phyloP scores from a whole-genome alignment of 2,113 vertebrate species.

The Ctenodactylus gundi region DNA sequence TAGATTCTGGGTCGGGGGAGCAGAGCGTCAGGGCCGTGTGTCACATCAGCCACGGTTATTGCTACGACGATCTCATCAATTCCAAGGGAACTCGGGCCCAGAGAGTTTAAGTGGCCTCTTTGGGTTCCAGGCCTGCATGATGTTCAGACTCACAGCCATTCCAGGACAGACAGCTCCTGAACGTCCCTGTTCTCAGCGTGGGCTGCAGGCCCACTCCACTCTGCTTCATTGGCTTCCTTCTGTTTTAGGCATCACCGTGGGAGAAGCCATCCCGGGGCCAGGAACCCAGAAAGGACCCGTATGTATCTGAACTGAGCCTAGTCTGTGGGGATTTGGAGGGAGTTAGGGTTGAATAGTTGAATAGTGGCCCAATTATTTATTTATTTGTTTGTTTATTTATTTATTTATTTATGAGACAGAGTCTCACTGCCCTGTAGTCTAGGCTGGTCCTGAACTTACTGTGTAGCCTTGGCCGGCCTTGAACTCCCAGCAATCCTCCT shows the following conservation, averaged over 20 bases:
- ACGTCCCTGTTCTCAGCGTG: accelerated
- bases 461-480: too few species aligned
- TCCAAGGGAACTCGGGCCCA: neutral
- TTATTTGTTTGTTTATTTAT: too few species aligned
- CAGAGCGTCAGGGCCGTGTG: neutral
- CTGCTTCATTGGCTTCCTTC: neutral
- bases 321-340: neutral
- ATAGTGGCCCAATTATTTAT: too few species aligned
- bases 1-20: neutral
- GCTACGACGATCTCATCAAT: neutral
- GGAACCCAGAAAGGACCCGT: constrained; percentile 74
- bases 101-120: neutral
- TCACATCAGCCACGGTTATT: neutral
- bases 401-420: too few species aligned
- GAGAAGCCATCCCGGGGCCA: constrained; percentile 53
- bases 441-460: too few species aligned
- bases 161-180: accelerated
- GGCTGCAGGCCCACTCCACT: neutral
- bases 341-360: neutral
- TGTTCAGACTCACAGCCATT: accelerated
- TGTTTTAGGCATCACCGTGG: constrained; percentile 76
- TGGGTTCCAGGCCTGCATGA: neutral
- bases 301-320: constrained; percentile 36
- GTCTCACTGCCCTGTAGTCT: too few species aligned
- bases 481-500: too few species aligned